Conservation (phyloP, 1,140 invertebrate species). For the Drosophila tristis region DNA sequence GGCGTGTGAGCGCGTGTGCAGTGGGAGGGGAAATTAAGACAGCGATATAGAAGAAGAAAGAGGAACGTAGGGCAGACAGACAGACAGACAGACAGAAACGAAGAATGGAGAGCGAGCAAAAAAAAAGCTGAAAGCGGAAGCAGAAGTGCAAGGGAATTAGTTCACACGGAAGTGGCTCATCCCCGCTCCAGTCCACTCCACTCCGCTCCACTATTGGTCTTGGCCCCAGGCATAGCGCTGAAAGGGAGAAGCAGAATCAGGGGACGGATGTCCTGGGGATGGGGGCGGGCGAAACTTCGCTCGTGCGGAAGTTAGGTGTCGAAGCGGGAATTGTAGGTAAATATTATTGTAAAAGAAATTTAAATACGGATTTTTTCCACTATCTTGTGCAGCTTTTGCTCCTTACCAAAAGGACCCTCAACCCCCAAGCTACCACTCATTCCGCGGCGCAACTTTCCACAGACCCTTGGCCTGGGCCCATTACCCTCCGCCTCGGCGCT, state of each 20-base stretch:
- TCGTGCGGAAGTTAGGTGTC: constrained; percentile 76
- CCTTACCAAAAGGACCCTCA: neutral
- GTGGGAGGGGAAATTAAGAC: constrained; percentile 19
- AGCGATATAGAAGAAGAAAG: neutral
- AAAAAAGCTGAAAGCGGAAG: constrained; percentile 30
- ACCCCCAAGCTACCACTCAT: neutral
- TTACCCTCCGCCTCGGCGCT: constrained; percentile 13
- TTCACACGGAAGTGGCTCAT: constrained; percentile 75
- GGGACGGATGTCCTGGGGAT: neutral
- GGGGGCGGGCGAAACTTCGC: constrained; percentile 1
- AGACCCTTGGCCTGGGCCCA: constrained; percentile 33
- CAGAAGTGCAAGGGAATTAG: constrained; percentile 74
- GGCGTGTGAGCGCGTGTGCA: constrained; percentile 31
- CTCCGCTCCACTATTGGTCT: neutral
- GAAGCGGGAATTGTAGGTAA: constrained; percentile 76
- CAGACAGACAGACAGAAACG: neutral
- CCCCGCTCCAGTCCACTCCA: neutral
- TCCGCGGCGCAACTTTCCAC: constrained; percentile 9
- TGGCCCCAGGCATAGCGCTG: constrained; percentile 7
- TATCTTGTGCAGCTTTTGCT: constrained; percentile 42
- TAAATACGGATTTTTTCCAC: constrained; percentile 75
- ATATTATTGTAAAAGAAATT: constrained; percentile 78
- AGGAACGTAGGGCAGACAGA: neutral
- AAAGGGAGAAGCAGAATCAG: neutral
- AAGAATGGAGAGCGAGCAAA: neutral